Evolutionary conservation across 2,888 invertebrate species (phyloP), one percentile per base, ranked within the genome.

Genomic region (Eustalomyia histrio): DNA sequence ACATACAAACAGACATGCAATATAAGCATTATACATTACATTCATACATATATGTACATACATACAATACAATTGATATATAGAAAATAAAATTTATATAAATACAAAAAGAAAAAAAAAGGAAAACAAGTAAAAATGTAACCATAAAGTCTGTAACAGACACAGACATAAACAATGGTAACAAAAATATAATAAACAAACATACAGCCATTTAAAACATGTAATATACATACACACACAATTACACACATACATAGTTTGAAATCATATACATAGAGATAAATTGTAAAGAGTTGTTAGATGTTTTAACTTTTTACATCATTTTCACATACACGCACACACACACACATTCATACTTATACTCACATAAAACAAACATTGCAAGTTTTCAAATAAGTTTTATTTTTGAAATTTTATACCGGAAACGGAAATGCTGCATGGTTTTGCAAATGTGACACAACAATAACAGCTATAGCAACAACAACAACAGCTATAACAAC

Each of bases 391-490:
- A n/a, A 47, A 47, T 6, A 47, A 14, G 43, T 47, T 47, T 47
- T 47, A n/a, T 47, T 47, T 47, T 47, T 47, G 43, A 47, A 39
- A n/a, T 47, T 47, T 47, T 47, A 63, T 50, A 50, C 50, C 18
- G 57, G 73, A 64, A 79, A 64, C 68, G 63, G 79, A 79, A 43
- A 73, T 79, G 73, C 43, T 79, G 68, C 57, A 57, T 73, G 68
- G 50, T 57, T 69, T 69, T 57, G 50, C 55, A 65, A 64, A 69
- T 79, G 64, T 57, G 64, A 69, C 74, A 79, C 73, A 73, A 68
- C 73, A 50, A 63, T 29, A 47, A 79, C 73, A 73, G 65, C 73
- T 29, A 63, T 29, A 47, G 57, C 47, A 39, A 35, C 52, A 35
- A 14, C 8, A 33, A 69, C 65, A 69, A 58, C 24, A 18, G 3